Evolutionary conservation across 2,113 vertebrate species (phyloP).

Genomic region (Boleophthalmus pectinirostris): DNA sequence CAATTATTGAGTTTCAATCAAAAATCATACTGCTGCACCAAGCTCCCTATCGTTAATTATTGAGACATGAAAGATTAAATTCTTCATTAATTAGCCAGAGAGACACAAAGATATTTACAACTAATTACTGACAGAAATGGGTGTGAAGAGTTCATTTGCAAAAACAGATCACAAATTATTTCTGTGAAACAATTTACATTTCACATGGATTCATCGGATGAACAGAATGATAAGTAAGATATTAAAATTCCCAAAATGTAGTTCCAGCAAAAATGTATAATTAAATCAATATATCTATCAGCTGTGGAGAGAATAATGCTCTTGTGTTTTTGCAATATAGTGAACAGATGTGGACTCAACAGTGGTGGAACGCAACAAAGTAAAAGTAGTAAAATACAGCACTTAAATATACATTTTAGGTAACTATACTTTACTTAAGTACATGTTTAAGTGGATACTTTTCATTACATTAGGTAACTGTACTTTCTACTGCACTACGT

Average conservation of each 20-base stretch:
- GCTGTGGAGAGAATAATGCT: background rate
- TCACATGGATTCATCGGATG: background rate
- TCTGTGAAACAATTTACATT: background rate
- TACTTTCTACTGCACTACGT: no score
- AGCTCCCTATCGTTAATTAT: background rate
- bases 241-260: background rate
- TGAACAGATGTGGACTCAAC: no score
- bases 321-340: background rate
- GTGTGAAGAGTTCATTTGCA: conserved; percentile 6
- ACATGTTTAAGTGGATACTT: no score
- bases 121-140: conserved; percentile 9
- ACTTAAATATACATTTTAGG: no score
- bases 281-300: background rate
- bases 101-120: background rate
- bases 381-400: no score
- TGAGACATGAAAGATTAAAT: conserved; percentile 8
- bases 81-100: background rate
- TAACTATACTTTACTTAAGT: no score
- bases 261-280: background rate
- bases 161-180: background rate
- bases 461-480: no score
- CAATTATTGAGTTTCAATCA: background rate
- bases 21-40: background rate
- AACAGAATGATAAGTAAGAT: conserved; percentile 2
- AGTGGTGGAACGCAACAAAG: no score